Evolutionary conservation across 2,113 vertebrate genomes (phyloP), one percentile per base, ranked within the genome.

Genomic region (Larimichthys polyactis): DNA sequence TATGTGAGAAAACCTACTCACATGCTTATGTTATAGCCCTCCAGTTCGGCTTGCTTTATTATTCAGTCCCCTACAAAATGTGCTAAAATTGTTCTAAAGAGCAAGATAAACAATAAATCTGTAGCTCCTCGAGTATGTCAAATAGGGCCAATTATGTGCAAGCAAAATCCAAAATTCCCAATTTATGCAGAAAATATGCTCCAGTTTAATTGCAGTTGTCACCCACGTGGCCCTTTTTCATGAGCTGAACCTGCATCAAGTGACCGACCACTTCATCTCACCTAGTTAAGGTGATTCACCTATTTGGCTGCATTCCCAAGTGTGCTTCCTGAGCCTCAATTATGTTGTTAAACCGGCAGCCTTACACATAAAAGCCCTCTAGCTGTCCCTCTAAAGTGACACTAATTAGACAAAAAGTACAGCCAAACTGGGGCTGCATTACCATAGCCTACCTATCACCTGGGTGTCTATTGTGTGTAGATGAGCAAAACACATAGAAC

Each of bases 281-380:
- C 83, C 82, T 75, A 79, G 84, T 84, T 82, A 87, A 86, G 81
- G 77, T 85, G 84, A 86, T 76, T 87, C 65, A 79, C 24, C 59
- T 80, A 76, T 87, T 86, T 89, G 86, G 79, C 77, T 81, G 52
- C 11, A n/a, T 46, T 69, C 79, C 74, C 5, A 40, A 75, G 66
- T 51, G 84, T 40, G 71, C 70, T 62, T 75, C 57, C 84, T 59
- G 40, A 79, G 74, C 80, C 65, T 79, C 82, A 93, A 93, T 93
- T 92, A 92, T 86, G 79, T 87, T 91, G 86, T 93, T 92, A 90
- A 89, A 89, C 85, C 78, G 20, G 87, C 82, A 91, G 84, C 81
- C 85, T 91, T 71, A 71, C 69, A 83, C 78, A 87, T 89, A 92
- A 91, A 91, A 87, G 81, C 86, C 81, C 78, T 87, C 68, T 40